A percentile compares a stretch with the other conserved stretches of the same genome.
Evolutionary conservation across 2,113 vertebrate genomes (phyloP).

Genomic region (Syngnathus scovelli): DNA sequence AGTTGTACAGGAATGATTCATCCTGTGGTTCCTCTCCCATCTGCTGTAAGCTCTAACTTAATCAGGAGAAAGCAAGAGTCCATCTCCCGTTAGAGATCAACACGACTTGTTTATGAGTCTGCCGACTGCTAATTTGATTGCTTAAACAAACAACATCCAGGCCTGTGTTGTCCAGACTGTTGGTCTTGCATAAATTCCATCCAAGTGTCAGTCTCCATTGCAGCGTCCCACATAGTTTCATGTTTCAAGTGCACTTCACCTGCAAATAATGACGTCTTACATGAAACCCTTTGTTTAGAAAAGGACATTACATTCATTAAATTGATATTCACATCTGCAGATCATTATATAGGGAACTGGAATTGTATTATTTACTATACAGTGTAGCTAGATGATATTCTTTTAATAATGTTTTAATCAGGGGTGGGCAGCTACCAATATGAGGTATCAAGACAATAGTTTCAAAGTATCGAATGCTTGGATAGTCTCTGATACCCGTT

Average conservation of each 20-base stretch:
- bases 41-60: constrained; percentile 49
- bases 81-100: constrained; percentile 28
- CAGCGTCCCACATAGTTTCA: background rate
- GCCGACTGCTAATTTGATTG: constrained; percentile 39
- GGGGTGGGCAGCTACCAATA: too few relatives aligned
- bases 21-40: constrained; percentile 42
- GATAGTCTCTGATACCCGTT: too few relatives aligned
- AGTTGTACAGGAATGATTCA: constrained; percentile 38
- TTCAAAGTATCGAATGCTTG: too few relatives aligned
- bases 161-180: constrained; percentile 21
- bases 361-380: too few relatives aligned
- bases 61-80: constrained; percentile 39
- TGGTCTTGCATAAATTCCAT: constrained; percentile 27
- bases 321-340: too few relatives aligned
- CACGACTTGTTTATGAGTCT: constrained; percentile 44
- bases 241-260: background rate
- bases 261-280: background rate
- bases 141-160: constrained; percentile 42
- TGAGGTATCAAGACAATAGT: too few relatives aligned
- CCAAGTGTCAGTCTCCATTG: background rate
- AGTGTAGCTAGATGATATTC: too few relatives aligned
- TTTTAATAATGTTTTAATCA: too few relatives aligned
- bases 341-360: too few relatives aligned
- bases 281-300: background rate
- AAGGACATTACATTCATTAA: too few relatives aligned